A percentile compares a stretch with the other conserved stretches of the same genome.
Evolutionary conservation across 2,797 vertebrate species (phyloP).

Genomic region (Diglossa cyanea): DNA sequence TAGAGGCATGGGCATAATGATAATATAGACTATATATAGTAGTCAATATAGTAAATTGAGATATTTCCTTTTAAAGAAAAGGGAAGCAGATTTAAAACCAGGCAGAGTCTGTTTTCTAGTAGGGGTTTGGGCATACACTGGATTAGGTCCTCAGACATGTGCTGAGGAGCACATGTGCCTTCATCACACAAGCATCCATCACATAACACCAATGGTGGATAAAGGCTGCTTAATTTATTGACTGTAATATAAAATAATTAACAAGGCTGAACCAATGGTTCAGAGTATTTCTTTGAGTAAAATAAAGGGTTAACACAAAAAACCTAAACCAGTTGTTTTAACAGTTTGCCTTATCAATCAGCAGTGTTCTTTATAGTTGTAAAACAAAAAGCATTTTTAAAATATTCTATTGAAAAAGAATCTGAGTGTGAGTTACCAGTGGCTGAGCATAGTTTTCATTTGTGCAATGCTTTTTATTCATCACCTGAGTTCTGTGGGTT

Average conservation of each 20-base stretch:
- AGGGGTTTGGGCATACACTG: not conserved
- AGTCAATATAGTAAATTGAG: not conserved
- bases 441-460: not conserved
- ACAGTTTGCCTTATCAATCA: not conserved
- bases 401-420: not conserved
- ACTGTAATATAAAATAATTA: not conserved
- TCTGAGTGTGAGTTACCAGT: not conserved
- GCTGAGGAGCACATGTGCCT: not conserved
- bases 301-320: not conserved
- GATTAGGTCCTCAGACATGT: not conserved
- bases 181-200: not conserved
- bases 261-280: not conserved
- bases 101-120: not conserved
- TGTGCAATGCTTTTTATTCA: not conserved
- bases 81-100: not conserved
- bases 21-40: not conserved
- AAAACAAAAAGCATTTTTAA: slow-evolving; percentile 3
- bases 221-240: not conserved
- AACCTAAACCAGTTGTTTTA: not conserved
- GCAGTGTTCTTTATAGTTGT: not conserved
- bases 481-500: not conserved
- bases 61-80: not conserved
- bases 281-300: slow-evolving; percentile 12
- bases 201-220: not conserved
- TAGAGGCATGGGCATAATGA: not conserved